These are phyloP conservation scores for Tipula lateralis DNA, from an alignment of 2,888 invertebrate species.

Conservation along the genomic window DNA sequence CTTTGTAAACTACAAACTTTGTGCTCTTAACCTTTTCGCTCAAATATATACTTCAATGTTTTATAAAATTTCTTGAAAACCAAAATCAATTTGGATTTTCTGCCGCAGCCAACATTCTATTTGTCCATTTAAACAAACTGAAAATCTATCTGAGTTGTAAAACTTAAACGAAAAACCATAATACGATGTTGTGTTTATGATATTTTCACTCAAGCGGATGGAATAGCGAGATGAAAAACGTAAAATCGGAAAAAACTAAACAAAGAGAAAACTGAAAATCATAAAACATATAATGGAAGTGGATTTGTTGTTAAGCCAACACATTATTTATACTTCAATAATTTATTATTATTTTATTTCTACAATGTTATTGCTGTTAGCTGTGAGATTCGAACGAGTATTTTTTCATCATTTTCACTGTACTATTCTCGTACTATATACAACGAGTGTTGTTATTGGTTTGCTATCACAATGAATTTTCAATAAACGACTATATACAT, in stretches of 20 bases:
- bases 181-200: neutral
- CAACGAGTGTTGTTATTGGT: neutral
- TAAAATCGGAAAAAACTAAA: neutral
- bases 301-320: constrained; percentile 11
- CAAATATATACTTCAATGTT: too few relatives aligned
- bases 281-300: neutral
- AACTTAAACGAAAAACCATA: neutral
- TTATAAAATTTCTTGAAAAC: too few relatives aligned
- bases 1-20: too few relatives aligned
- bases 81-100: too few relatives aligned
- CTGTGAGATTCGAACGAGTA: neutral
- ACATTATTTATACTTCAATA: neutral
- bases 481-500: too few relatives aligned
- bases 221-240: neutral
- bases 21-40: too few relatives aligned
- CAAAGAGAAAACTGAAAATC: neutral
- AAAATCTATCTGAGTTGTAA: neutral
- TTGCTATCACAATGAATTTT: neutral
- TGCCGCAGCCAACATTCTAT: too few relatives aligned
- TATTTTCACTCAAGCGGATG: neutral
- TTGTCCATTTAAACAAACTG: too few relatives aligned
- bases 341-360: neutral
- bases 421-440: neutral
- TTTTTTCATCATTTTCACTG: neutral
- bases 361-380: neutral